Conservation (phyloP, 64 coral and sea anemone species). For the Stichodactyla mertensii region DNA sequence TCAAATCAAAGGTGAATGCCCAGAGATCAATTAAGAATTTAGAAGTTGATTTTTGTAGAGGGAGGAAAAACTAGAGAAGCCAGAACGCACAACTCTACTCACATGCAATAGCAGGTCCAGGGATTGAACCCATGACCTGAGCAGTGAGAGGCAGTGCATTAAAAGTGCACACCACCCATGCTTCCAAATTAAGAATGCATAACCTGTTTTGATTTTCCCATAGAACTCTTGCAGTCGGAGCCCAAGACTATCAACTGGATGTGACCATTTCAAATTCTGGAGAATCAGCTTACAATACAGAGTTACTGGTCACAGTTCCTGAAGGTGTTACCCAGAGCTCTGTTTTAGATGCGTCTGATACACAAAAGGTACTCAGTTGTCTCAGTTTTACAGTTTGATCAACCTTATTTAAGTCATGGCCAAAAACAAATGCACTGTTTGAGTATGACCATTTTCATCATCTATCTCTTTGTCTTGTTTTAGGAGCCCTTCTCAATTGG, state of each 20-base stretch:
- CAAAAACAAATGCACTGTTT: too few relatives aligned
- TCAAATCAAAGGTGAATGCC: too few relatives aligned
- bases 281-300: slow-evolving; percentile 43
- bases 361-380: background rate
- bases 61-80: too few relatives aligned
- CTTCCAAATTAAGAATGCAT: background rate
- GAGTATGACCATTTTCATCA: background rate
- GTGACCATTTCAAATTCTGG: slow-evolving; percentile 33
- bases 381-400: too few relatives aligned
- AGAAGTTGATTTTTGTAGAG: too few relatives aligned
- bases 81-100: too few relatives aligned
- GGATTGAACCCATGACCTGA: too few relatives aligned
- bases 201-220: background rate
- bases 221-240: slow-evolving; percentile 57
- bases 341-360: background rate
- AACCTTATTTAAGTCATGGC: too few relatives aligned
- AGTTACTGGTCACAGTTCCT: slow-evolving; percentile 36
- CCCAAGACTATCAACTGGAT: slow-evolving; percentile 10
- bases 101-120: too few relatives aligned
- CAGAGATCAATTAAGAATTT: too few relatives aligned
- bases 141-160: too few relatives aligned
- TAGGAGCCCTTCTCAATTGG: background rate
- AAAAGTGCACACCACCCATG: background rate
- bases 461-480: background rate
- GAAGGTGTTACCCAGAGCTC: slow-evolving; percentile 13